These are phyloP conservation scores for Caenorhabditis angaria DNA, from an alignment of 2,888 invertebrate genomes.

Conservation along the genomic window DNA sequence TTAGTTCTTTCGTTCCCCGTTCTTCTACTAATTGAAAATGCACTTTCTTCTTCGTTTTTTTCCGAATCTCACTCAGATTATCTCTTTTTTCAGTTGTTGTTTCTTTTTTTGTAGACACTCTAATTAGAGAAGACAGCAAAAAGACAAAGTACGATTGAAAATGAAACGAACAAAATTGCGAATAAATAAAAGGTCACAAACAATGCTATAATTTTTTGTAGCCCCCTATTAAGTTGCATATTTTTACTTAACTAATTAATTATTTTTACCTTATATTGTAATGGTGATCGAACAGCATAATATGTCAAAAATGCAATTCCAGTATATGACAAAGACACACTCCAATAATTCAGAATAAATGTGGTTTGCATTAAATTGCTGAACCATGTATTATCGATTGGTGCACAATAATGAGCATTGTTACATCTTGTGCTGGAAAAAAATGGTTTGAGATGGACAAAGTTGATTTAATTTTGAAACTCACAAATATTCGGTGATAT, in stretches of 20 bases:
- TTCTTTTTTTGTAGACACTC: too few relatives aligned
- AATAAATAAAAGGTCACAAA: too few relatives aligned
- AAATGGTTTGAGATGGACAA: too few relatives aligned
- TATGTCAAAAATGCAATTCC: constrained; percentile 56
- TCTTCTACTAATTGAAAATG: too few relatives aligned
- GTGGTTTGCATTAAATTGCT: constrained; percentile 31
- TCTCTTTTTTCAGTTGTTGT: neutral
- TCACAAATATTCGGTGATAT: constrained; percentile 29
- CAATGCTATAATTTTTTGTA: too few relatives aligned
- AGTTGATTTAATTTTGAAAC: neutral
- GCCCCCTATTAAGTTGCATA: too few relatives aligned
- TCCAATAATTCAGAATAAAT: constrained; percentile 58
- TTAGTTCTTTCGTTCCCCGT: neutral
- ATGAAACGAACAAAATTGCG: too few relatives aligned
- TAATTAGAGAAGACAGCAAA: too few relatives aligned
- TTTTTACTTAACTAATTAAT: too few relatives aligned
- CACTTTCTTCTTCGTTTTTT: neutral
- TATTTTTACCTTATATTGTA: constrained; percentile 50
- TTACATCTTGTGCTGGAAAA: constrained; percentile 7
- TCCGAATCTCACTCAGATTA: constrained; percentile 2
- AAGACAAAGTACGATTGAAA: too few relatives aligned
- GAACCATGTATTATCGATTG: constrained; percentile 23
- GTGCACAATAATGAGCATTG: constrained; percentile 20
- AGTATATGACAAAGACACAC: constrained; percentile 51
- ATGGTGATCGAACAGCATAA: constrained; percentile 55